Evolutionary conservation across 2,113 vertebrate genomes (phyloP).

Genomic region (Rhinolophus sinicus): DNA sequence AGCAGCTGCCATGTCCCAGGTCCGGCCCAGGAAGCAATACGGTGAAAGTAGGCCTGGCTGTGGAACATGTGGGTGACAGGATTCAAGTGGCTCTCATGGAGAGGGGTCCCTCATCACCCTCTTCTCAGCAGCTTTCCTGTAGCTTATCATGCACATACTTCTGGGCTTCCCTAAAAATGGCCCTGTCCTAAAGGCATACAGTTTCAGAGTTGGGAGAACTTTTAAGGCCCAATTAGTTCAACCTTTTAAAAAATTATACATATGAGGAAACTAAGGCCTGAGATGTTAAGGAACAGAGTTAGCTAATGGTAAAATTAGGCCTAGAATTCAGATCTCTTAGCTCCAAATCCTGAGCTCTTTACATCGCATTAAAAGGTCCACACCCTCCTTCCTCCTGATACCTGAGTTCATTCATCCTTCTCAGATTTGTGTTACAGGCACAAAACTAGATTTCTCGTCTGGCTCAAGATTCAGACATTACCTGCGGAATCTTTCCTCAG

Average conservation of each 20-base stretch:
- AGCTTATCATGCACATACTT: background rate
- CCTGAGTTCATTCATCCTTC: background rate
- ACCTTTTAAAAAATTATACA: background rate
- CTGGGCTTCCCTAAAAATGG: background rate
- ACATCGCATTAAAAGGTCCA: background rate
- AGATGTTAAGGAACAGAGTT: background rate
- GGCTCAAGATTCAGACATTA: background rate
- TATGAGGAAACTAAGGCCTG: background rate
- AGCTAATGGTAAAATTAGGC: background rate
- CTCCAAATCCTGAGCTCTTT: background rate
- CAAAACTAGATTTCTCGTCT: background rate
- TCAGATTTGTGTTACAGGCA: background rate
- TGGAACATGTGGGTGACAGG: background rate
- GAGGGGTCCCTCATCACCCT: background rate
- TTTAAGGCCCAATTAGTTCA: background rate
- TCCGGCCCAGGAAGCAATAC: background rate
- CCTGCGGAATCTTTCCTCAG: background rate
- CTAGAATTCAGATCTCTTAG: background rate
- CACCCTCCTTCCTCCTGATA: background rate
- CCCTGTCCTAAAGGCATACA: background rate
- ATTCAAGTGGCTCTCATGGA: background rate
- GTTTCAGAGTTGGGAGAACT: background rate
- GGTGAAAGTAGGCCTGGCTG: background rate
- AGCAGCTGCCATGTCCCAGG: background rate
- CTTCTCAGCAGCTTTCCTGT: background rate